phyloP scores from a whole-genome alignment of 2,888 invertebrate species.

The Cephus rjabovi region DNA sequence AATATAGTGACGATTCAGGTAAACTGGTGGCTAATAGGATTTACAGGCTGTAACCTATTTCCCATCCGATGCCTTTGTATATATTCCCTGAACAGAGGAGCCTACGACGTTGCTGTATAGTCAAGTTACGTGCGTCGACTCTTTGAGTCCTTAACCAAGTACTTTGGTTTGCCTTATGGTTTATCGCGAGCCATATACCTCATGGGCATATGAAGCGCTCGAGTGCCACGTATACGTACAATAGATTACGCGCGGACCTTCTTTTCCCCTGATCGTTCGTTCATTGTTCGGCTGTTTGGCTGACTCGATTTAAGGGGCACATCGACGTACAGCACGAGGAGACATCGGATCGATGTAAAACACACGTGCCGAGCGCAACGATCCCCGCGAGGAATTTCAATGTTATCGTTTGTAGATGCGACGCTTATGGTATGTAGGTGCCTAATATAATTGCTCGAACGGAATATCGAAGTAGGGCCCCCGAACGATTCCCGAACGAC shows the following conservation, averaged over 20 bases:
- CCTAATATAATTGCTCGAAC: not conserved
- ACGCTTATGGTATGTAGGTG: slow-evolving; percentile 7
- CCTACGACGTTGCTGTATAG: not conserved
- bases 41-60: slow-evolving; percentile 32
- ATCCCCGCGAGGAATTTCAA: slow-evolving; percentile 42
- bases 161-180: not conserved
- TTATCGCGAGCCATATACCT: not conserved
- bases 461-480: slow-evolving; percentile 3
- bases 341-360: slow-evolving; percentile 23
- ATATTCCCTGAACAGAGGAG: not conserved
- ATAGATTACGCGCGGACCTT: not conserved
- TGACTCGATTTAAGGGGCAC: not conserved
- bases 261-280: not conserved
- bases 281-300: not conserved
- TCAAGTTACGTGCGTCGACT: not conserved
- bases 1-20: not conserved
- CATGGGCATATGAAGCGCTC: not conserved
- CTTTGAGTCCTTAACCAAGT: not conserved
- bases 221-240: not conserved
- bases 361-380: slow-evolving; percentile 46
- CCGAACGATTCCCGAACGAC: not conserved
- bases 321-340: not conserved
- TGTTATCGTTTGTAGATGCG: slow-evolving; percentile 7
- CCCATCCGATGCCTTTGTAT: not conserved
- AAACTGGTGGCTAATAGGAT: not conserved